phyloP scores from a whole-genome alignment of 2,113 vertebrate genomes.

The Poeciliopsis turrubarensis region DNA sequence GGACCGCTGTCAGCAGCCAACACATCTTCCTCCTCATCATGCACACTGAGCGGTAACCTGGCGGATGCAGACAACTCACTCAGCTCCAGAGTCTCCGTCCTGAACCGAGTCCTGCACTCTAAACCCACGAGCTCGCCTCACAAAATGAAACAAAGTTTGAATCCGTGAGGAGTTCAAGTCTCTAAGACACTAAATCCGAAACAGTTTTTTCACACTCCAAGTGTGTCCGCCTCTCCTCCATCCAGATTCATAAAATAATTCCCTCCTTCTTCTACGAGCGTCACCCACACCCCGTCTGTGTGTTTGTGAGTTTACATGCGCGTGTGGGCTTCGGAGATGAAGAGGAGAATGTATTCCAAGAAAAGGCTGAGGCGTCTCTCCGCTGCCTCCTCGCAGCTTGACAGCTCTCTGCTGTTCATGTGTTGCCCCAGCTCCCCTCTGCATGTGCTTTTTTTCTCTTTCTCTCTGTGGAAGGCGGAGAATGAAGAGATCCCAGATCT shows the following conservation, averaged over 20 bases:
- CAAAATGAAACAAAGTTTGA: conserved; percentile 3
- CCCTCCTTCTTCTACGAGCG: conserved; percentile 24
- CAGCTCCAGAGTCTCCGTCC: conserved; percentile 12
- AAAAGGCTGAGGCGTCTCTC: conserved; percentile 57
- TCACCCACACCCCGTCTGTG: conserved; percentile 20
- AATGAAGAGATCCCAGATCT: conserved; percentile 54
- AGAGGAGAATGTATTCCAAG: conserved; percentile 53
- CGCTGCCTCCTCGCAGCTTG: conserved; percentile 61
- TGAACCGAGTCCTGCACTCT: conserved; percentile 11
- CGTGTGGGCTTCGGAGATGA: conserved; percentile 38
- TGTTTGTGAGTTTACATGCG: conserved; percentile 22
- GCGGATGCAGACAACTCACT: conserved; percentile 5
- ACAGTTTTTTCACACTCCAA: conserved; percentile 27
- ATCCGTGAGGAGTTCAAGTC: conserved; percentile 27
- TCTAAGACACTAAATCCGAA: conserved; percentile 43
- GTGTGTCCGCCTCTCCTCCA: conserved; percentile 18
- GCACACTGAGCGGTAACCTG: conserved; percentile 4
- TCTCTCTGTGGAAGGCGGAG: conserved; percentile 58
- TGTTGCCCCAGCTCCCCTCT: conserved; percentile 58
- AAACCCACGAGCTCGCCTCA: conserved; percentile 8
- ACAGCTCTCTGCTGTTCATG: conserved; percentile 69
- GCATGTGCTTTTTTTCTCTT: conserved; percentile 49
- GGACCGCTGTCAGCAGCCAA: conserved; percentile 54
- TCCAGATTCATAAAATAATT: conserved; percentile 55
- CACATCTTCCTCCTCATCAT: conserved; percentile 61